phyloP scores from a whole-genome alignment of 2,797 vertebrate species.

The Miichthys miiuy region DNA sequence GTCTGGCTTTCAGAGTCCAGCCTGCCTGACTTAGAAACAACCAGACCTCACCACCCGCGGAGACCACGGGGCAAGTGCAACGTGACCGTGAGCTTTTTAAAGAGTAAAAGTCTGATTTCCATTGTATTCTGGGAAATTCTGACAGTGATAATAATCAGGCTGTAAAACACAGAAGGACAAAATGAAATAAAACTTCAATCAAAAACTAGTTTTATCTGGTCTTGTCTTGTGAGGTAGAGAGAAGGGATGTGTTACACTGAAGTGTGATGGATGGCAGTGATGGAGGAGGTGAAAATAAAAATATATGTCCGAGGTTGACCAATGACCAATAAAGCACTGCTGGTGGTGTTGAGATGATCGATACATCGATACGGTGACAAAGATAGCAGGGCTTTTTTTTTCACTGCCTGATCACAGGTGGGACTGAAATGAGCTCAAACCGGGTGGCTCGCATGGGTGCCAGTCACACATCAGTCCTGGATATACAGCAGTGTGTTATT shows the following conservation, averaged over 20 bases:
- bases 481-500: background rate
- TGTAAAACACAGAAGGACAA: background rate
- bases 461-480: constrained; percentile 28
- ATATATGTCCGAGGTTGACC: constrained; percentile 69
- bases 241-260: constrained; percentile 19
- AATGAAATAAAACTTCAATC: constrained; percentile 30
- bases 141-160: constrained; percentile 15
- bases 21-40: constrained; percentile 45
- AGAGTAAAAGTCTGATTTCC: background rate
- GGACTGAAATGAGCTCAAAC: constrained; percentile 39
- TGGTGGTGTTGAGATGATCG: constrained; percentile 68
- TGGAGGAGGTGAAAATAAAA: constrained; percentile 40
- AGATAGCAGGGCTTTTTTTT: constrained; percentile 40
- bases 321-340: constrained; percentile 70
- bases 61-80: constrained; percentile 20
- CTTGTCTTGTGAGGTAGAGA: constrained; percentile 19
- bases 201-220: constrained; percentile 8
- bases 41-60: constrained; percentile 22
- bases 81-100: background rate
- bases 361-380: constrained; percentile 77
- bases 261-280: constrained; percentile 68
- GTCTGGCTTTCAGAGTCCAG: constrained; percentile 32
- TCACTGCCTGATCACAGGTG: background rate
- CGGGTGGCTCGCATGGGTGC: constrained; percentile 34
- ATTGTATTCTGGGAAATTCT: constrained; percentile 13